Base-by-base conservation (phyloP, 1,140 invertebrate genomes). In the Antheraea mylitta region DNA sequence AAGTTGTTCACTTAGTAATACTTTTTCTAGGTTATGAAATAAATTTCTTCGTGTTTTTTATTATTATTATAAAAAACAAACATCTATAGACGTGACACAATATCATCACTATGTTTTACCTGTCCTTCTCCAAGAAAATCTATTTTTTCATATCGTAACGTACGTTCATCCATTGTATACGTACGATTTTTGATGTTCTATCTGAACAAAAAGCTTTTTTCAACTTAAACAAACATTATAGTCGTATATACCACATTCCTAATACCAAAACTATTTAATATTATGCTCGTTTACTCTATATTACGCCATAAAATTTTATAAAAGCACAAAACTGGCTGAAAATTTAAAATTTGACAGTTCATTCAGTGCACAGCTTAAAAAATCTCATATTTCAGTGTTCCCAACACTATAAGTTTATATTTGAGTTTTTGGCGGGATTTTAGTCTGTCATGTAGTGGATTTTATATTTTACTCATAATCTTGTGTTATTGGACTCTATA, bases 101-200 rank as follows among this genome's bases (percentile, higher is more conserved):
- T 13, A 16, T 53, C 16, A 16, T 1, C 9, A 53, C 3, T 0
- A 11, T 42, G 38, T 36, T 64, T 92, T 92, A 96, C 96, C 94
- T 97, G 96, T 79, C 96, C 96, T 93, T 97, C 96, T 74, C 96
- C 96, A 3, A 97, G 92, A 86, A 97, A 97, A 78, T 97, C 96
- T 65, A 97, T 96, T 93, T 97, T 97, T 85, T 97, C 96, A 84
- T 97, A 97, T 82, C 95, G 95, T 80, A 94, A 91, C 67, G 94
- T 93, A 90, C 95, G 95, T 73, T 95, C 94, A 70, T 94, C 93
- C 95, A 96, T 96, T 71, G 66, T 53, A 53, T 53, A 53, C 45
- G 45, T 53, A 53, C 45, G 11, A 11, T 11, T 3, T 53, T 53
- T 53, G 16, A 53, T 9, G 45, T 0, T 53, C 16, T 53, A 6